Conservation (phyloP, 92 coral and sea anemone species). For the Chrysogorgia sp. region DNA sequence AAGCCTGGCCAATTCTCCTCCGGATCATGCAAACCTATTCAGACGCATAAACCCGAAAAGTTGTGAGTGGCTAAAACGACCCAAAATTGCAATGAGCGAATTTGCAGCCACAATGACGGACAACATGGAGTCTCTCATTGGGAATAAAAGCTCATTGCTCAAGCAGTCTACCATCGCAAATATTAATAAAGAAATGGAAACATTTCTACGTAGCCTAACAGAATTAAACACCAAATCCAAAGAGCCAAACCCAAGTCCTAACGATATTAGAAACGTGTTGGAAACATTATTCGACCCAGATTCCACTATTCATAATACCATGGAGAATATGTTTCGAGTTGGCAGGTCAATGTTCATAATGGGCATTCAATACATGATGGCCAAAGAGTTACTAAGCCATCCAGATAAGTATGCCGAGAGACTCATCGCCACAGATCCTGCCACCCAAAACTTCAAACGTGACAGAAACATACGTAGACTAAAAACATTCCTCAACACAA, state of each 20-base stretch:
- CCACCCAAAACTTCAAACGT: neutral
- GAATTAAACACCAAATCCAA: neutral
- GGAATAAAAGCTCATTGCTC: neutral
- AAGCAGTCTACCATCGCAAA: neutral
- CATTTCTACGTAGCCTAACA: neutral
- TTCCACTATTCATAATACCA: neutral
- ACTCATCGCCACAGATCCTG: neutral
- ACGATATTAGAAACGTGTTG: neutral
- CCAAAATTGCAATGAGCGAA: neutral
- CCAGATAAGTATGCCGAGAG: neutral
- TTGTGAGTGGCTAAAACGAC: neutral
- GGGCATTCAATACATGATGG: neutral
- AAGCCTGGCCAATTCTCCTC: too few relatives aligned
- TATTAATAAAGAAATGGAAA: neutral
- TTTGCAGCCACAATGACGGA: neutral
- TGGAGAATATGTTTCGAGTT: neutral
- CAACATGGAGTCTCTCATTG: neutral
- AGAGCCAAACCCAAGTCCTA: neutral
- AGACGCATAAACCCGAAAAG: neutral
- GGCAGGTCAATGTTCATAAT: neutral
- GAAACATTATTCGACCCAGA: neutral
- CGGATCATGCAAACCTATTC: neutral
- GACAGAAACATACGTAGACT: neutral
- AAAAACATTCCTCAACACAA: neutral
- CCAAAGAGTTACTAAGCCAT: neutral